A percentile compares a stretch with the other conserved stretches of the same genome.
Evolutionary conservation across 2,113 vertebrate genomes (phyloP).

Genomic region (Perca schrenkii): DNA sequence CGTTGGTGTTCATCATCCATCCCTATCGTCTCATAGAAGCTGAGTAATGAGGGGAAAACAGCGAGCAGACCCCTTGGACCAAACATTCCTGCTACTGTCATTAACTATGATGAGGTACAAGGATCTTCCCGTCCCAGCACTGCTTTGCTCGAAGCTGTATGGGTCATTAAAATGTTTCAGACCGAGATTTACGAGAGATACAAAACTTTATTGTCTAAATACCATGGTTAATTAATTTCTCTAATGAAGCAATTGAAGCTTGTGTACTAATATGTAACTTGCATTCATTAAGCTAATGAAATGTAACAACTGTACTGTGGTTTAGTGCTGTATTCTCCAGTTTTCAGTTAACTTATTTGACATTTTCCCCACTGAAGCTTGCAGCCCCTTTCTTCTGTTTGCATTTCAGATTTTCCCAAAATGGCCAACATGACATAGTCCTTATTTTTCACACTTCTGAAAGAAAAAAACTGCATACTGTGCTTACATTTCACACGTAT

Average conservation of each 20-base stretch:
- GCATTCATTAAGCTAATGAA: conserved; percentile 41
- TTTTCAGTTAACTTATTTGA: conserved; percentile 8
- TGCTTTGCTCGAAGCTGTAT: conserved; percentile 69
- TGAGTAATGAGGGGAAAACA: conserved; percentile 82
- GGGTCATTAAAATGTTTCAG: conserved; percentile 32
- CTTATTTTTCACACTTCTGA: neutral
- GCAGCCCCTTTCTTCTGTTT: neutral
- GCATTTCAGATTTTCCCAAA: conserved; percentile 7
- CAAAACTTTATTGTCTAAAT: conserved; percentile 11
- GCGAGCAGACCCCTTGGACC: conserved; percentile 83
- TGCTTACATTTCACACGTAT: neutral
- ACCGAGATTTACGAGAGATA: neutral
- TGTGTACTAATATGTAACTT: conserved; percentile 67
- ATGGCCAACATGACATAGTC: neutral
- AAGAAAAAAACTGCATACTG: neutral
- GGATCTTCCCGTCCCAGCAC: conserved; percentile 63
- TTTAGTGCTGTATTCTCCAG: conserved; percentile 1
- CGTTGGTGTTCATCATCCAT: conserved; percentile 75
- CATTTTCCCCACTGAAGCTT: conserved; percentile 21
- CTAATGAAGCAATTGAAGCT: conserved; percentile 53
- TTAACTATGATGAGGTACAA: conserved; percentile 87
- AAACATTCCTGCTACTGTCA: conserved; percentile 83
- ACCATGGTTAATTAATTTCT: conserved; percentile 26
- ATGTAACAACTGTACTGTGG: neutral
- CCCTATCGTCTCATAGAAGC: conserved; percentile 82